Base-by-base conservation (phyloP, 2,113 vertebrate genomes). In the Prochilodus magdalenae region DNA sequence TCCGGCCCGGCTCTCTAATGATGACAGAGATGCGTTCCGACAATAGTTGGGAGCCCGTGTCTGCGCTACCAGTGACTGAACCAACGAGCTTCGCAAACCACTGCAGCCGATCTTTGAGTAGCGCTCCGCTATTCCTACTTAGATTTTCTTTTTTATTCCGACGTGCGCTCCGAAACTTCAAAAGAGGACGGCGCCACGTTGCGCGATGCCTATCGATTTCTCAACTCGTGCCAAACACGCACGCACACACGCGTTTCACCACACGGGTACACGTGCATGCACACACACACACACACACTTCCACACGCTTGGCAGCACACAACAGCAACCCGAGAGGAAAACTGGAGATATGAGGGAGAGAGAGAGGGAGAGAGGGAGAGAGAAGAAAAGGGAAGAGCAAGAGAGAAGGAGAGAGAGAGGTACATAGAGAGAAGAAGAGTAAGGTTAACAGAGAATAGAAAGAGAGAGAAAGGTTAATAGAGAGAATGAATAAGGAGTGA, bases 21-120 rank as follows among this genome's bases (percentile, higher is more conserved):
- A 70, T 79, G 70, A 75, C 63, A n/a, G 71, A 81, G 57, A 82
- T 78, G 72, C 59, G n/a, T 73, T 67, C 75, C 62, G 79, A 79
- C 84, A 82, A 60, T 24, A 55, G 18, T 75, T 75, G 66, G 4
- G 47, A 85, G 73, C 47, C 57, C 75, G 10, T 24, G 62, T 57
- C 71, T 70, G 71, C 53, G 24, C 53, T 57, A 62, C 29, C 6
- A 36, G 57, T 47, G 36, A 71, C 65, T 73, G 36, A 55, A 44
- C 55, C 63, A 36, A 26, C 24, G 22, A 51, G 53, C 47, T 74
- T 27, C 20, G 69, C 47, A 51, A 63, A 73, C 59, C 22, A 5
- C 27, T 66, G 26, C 60, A 55, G 6, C 30, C 36, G 2, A 1
- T 3, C 30, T 40, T 66, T 69, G 40, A 40, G 44, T 69, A 44